These are phyloP conservation scores for Drosophila chauvacae DNA, from an alignment of 1,140 invertebrate genomes.

Conservation along the genomic window DNA sequence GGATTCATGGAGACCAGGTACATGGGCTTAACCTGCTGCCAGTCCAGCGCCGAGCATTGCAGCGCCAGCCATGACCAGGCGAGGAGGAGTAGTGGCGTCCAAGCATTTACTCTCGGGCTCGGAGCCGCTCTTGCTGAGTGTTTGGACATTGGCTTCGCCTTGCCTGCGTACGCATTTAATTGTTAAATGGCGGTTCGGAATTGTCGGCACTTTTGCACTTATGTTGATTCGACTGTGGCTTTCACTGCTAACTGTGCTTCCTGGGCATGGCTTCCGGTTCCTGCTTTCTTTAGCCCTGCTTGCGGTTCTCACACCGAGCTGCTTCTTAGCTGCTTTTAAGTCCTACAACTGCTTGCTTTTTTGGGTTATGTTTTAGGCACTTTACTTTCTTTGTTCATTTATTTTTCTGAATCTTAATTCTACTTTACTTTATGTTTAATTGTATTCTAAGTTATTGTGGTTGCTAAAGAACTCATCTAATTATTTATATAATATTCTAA, in stretches of 20 bases:
- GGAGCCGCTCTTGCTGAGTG: conserved; percentile 53
- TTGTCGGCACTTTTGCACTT: conserved; percentile 38
- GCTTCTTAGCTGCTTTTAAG: not conserved
- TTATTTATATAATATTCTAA: no score
- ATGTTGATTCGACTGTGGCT: conserved; percentile 19
- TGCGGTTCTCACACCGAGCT: not conserved
- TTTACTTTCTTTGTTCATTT: not conserved
- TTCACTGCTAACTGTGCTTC: conserved; percentile 38
- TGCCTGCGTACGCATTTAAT: conserved; percentile 70
- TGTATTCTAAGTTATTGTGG: no score
- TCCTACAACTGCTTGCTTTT: not conserved
- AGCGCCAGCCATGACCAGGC: conserved; percentile 46
- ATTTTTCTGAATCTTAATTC: no score
- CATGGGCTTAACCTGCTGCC: conserved; percentile 82
- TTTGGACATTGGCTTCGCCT: conserved; percentile 73
- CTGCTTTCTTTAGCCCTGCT: not conserved
- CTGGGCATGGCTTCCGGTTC: conserved; percentile 32
- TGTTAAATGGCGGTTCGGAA: conserved; percentile 46
- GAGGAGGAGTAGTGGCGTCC: conserved; percentile 42
- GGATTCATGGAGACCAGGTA: conserved; percentile 80
- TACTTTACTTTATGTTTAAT: not conserved
- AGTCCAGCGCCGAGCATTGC: conserved; percentile 65
- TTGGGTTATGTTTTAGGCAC: not conserved
- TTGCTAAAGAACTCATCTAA: not conserved
- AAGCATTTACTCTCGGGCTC: conserved; percentile 17